phyloP scores from a whole-genome alignment of 92 coral and sea anemone species.

The Actinostola sp. region DNA sequence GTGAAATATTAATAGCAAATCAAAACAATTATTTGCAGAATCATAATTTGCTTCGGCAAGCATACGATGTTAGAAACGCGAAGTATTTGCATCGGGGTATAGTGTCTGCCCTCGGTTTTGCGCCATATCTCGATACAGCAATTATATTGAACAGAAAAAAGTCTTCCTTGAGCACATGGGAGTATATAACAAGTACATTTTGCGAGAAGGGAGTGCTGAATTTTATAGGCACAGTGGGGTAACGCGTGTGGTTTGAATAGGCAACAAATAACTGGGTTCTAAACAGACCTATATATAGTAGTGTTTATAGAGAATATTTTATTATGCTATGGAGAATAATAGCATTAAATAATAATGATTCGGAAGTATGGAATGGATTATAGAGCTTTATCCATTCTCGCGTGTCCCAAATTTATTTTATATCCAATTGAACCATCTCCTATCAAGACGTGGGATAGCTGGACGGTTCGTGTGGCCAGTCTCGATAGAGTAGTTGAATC shows the following conservation, averaged over 20 bases:
- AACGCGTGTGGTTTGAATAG: conserved; percentile 28
- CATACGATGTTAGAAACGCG: conserved; percentile 3
- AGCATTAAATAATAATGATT: conserved; percentile 23
- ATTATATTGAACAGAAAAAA: neutral
- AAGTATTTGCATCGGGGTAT: neutral
- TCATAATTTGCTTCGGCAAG: neutral
- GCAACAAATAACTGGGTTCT: conserved; percentile 10
- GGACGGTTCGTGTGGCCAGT: neutral
- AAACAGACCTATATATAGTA: conserved; percentile 30
- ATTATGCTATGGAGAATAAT: conserved; percentile 3
- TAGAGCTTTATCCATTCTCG: neutral
- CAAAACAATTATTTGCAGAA: conserved; percentile 1
- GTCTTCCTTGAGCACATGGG: neutral
- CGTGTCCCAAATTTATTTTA: conserved; percentile 12
- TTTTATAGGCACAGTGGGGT: conserved; percentile 25
- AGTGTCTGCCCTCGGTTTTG: neutral
- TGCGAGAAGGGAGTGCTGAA: neutral
- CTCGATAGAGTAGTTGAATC: neutral
- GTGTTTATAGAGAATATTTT: neutral
- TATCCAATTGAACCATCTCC: neutral
- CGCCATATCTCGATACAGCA: neutral
- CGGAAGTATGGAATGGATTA: conserved; percentile 15
- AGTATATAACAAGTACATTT: neutral
- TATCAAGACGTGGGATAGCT: neutral
- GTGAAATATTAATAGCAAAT: neutral